Base-by-base conservation (phyloP, 1,140 invertebrate species). In the Helicoverpa zea region DNA sequence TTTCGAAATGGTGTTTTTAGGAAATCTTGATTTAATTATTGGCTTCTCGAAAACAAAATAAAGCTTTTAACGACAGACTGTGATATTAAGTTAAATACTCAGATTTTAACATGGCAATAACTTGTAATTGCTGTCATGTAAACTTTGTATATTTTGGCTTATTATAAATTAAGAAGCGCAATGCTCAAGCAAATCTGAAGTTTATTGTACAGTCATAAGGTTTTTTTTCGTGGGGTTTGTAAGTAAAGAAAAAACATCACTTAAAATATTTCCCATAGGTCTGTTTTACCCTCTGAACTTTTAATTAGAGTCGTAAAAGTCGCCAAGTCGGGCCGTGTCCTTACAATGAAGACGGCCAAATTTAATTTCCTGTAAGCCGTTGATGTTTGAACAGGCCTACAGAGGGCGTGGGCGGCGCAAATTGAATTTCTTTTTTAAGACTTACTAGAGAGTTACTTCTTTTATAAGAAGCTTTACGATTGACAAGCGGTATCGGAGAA, bases 251-350 rank as follows among this genome's bases (percentile, higher is more conserved):
- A 61, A 68, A 68, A 23, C 64, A 49, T 16, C 64, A 68, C 64
- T 68, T 68, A 18, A 68, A 68, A 68, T 16, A 68, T 68, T 68
- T 49, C 43, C 64, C 64, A 18, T 49, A 68, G 64, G 64, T 49
- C 43, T 68, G 64, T 68, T 68, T 68, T 47, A 66, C 49, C 43
- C 64, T 43, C n/a, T 10, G 16, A 68, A 68, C 35, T 68, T 68
- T 68, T 68, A 68, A 68, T 68, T 68, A 68, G 64, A n/a, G n/a
- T 16, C 64, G 64, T 68, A 68, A 68, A 64, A 68, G 64, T 68
- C 43, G 16, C 35, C 58, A 29, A 61, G 23, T 61, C 23, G 9
- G 18, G 14, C 64, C 64, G n/a, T 49, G 35, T 68, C 49, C 64
- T 68, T 47, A 68, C 43, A 12, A 68, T 16, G 64, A 49, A 49